Evolutionary conservation across 2,797 vertebrate genomes (phyloP).

Genomic region (Sibirionetta formosa): DNA sequence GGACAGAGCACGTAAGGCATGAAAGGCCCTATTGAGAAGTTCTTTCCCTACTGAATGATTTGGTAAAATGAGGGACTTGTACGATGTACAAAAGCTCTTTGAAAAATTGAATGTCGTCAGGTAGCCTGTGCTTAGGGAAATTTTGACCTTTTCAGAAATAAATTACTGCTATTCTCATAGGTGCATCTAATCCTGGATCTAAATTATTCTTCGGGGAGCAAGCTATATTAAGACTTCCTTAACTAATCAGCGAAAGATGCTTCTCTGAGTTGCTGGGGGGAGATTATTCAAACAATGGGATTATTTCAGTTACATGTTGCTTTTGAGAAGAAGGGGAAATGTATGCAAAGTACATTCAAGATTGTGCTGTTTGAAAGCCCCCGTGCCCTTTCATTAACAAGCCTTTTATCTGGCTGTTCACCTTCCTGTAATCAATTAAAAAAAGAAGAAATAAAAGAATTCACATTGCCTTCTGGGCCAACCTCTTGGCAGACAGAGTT

Average conservation of each 20-base stretch:
- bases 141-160: slow-evolving; percentile 56
- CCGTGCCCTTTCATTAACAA: background rate
- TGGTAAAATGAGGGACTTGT: background rate
- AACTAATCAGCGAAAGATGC: slow-evolving; percentile 38
- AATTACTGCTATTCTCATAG: slow-evolving; percentile 31
- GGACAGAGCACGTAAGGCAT: background rate
- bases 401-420: background rate
- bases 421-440: background rate
- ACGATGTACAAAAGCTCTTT: slow-evolving; percentile 24
- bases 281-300: slow-evolving; percentile 12
- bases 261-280: background rate
- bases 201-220: slow-evolving; percentile 23
- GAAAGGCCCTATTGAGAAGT: slow-evolving; percentile 1
- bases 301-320: slow-evolving; percentile 4
- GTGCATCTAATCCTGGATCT: slow-evolving; percentile 57
- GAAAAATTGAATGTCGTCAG: slow-evolving; percentile 40
- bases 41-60: background rate
- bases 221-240: slow-evolving; percentile 5
- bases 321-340: slow-evolving; percentile 20
- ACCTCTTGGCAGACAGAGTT: background rate
- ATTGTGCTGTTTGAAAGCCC: background rate
- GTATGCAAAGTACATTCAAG: background rate
- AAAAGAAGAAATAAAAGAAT: background rate
- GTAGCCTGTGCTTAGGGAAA: slow-evolving; percentile 57
- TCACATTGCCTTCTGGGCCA: background rate